These are phyloP conservation scores for Oithona nana DNA, from an alignment of 2,888 invertebrate species.

Conservation along the genomic window DNA sequence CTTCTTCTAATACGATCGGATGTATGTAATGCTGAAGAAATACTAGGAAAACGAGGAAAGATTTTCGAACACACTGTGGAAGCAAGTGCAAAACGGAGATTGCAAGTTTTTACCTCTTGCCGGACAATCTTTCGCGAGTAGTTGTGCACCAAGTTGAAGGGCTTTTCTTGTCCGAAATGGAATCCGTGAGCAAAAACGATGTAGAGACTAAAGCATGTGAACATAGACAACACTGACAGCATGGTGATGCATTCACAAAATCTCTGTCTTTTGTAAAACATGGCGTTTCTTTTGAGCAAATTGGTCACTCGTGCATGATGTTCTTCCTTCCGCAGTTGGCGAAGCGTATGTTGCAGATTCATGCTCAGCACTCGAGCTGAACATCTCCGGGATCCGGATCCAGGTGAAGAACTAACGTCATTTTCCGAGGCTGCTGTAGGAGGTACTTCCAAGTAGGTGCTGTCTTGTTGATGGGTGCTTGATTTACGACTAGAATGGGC, in stretches of 20 bases:
- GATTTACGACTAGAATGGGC: too few species aligned
- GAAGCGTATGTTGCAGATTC: background rate
- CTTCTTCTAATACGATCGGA: too few species aligned
- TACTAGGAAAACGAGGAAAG: background rate
- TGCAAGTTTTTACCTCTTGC: background rate
- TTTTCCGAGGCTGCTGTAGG: too few species aligned
- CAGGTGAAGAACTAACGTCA: too few species aligned
- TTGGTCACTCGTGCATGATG: constrained; percentile 3
- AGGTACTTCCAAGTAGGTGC: too few species aligned
- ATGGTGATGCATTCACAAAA: constrained; percentile 6
- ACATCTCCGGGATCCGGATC: background rate
- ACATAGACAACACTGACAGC: background rate
- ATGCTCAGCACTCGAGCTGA: constrained; percentile 7
- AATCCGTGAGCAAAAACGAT: constrained; percentile 5
- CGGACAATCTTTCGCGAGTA: background rate
- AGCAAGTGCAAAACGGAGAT: background rate
- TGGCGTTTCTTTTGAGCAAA: background rate
- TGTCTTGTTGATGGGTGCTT: too few species aligned
- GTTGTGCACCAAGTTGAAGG: background rate
- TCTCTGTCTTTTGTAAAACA: constrained; percentile 1
- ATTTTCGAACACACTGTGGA: background rate
- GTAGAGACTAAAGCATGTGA: background rate
- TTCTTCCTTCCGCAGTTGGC: background rate
- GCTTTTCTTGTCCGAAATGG: background rate
- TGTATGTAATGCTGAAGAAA: too few species aligned